Evolutionary conservation across 2,888 invertebrate genomes (phyloP).

Genomic region (Spodoptera littoralis): DNA sequence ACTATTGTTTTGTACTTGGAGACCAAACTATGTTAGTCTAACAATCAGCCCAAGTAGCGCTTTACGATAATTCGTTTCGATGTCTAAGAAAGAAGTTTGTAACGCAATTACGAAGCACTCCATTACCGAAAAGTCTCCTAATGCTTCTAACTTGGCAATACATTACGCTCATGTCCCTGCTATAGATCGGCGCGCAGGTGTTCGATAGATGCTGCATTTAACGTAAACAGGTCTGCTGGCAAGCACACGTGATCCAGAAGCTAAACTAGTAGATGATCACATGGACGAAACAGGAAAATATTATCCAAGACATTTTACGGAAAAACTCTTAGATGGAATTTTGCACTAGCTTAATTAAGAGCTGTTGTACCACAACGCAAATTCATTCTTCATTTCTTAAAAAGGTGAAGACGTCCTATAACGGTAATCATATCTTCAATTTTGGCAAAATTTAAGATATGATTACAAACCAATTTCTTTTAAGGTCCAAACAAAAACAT

Average conservation of each 20-base stretch:
- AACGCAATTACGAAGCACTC: slow-evolving; percentile 59
- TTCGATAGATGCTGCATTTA: slow-evolving; percentile 68
- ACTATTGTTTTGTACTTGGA: not conserved
- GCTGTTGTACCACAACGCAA: slow-evolving; percentile 24
- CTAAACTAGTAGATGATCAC: slow-evolving; percentile 63
- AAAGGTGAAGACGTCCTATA: slow-evolving; percentile 27
- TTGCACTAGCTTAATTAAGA: slow-evolving; percentile 48
- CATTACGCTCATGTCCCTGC: slow-evolving; percentile 76
- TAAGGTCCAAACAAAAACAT: slow-evolving; percentile 5
- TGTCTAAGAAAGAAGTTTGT: slow-evolving; percentile 56
- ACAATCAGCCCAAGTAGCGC: slow-evolving; percentile 40
- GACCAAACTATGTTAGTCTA: slow-evolving; percentile 20
- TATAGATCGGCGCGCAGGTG: slow-evolving; percentile 80
- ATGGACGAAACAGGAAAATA: slow-evolving; percentile 28
- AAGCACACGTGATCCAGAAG: slow-evolving; percentile 70
- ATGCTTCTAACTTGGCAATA: slow-evolving; percentile 62
- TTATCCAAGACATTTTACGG: slow-evolving; percentile 40
- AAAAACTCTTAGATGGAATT: slow-evolving; percentile 33
- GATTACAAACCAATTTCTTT: slow-evolving; percentile 18
- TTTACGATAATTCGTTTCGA: slow-evolving; percentile 57
- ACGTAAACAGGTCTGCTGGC: slow-evolving; percentile 59
- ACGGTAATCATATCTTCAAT: not conserved
- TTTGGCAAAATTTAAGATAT: slow-evolving; percentile 17
- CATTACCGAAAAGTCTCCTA: slow-evolving; percentile 57
- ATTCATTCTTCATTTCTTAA: slow-evolving; percentile 19